A percentile compares a stretch with the other conserved stretches of the same genome.
phyloP scores from a whole-genome alignment of 2,888 invertebrate genomes.

The Microchrysa polita region DNA sequence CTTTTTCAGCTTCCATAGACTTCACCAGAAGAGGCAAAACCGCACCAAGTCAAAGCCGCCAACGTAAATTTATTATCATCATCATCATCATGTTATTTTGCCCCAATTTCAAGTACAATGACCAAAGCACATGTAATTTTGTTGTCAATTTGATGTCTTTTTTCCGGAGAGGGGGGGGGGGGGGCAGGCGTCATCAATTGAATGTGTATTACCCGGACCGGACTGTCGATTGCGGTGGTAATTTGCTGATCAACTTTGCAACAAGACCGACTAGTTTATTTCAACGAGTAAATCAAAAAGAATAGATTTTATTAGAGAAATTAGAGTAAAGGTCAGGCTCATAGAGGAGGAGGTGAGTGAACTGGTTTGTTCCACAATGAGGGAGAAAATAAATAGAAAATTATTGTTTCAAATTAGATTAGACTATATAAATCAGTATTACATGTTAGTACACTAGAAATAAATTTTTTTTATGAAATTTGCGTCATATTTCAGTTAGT shows the following conservation, averaged over 20 bases:
- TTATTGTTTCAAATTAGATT: too few relatives aligned
- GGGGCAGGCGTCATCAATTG: neutral
- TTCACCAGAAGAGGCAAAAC: too few relatives aligned
- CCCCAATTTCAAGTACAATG: constrained; percentile 33
- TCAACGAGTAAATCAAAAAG: constrained; percentile 20
- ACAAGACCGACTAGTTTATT: neutral
- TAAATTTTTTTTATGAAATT: too few relatives aligned
- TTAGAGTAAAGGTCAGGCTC: constrained; percentile 21
- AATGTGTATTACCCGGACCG: too few relatives aligned
- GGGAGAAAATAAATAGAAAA: too few relatives aligned
- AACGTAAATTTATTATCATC: constrained; percentile 13
- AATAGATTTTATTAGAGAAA: neutral
- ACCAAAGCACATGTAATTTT: neutral
- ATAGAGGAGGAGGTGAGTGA: neutral
- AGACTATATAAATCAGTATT: too few relatives aligned
- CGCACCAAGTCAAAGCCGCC: neutral
- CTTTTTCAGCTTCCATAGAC: too few relatives aligned
- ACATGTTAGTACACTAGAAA: too few relatives aligned
- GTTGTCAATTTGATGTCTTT: too few relatives aligned
- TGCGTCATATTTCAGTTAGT: too few relatives aligned
- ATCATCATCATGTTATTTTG: constrained; percentile 22
- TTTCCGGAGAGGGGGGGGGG: too few relatives aligned
- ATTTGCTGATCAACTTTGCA: constrained; percentile 12
- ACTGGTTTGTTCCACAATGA: too few relatives aligned
- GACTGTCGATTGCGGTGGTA: constrained; percentile 11